Percentiles rank a stretch among this genome's conserved stretches.
Evolutionary conservation across 2,888 invertebrate species (phyloP).

Genomic region (Chrysotoxum bicinctum): DNA sequence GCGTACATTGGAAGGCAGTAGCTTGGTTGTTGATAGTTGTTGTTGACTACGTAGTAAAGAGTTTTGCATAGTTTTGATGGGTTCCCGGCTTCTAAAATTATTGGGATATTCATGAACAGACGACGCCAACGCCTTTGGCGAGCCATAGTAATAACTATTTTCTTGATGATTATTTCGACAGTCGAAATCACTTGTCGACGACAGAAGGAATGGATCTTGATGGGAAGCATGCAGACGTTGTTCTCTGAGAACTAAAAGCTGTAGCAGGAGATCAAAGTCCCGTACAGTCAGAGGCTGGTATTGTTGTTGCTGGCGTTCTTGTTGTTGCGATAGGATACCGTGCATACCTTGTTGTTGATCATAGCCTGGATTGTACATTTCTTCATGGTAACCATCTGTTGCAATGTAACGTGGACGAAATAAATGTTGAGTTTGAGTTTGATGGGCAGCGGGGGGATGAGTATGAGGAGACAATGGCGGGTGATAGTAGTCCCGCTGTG

Average conservation of each 20-base stretch:
- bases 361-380: constrained; percentile 76
- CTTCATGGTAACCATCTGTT: constrained; percentile 78
- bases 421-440: background rate
- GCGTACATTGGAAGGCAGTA: constrained; percentile 86
- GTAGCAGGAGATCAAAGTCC: constrained; percentile 87
- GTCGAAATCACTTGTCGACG: constrained; percentile 35
- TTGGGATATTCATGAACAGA: constrained; percentile 65
- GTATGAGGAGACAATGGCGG: background rate
- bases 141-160: constrained; percentile 50
- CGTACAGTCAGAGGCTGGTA: constrained; percentile 87
- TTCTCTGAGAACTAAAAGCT: constrained; percentile 86
- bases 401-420: constrained; percentile 34
- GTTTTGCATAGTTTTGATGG: constrained; percentile 79
- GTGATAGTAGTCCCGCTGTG: constrained; percentile 32
- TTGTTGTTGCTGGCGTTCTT: constrained; percentile 75
- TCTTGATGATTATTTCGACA: constrained; percentile 12
- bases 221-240: constrained; percentile 82
- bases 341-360: constrained; percentile 37
- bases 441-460: background rate
- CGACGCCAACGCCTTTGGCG: constrained; percentile 7
- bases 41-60: constrained; percentile 78
- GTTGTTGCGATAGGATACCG: constrained; percentile 74
- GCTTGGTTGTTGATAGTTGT: constrained; percentile 12
- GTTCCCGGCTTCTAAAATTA: constrained; percentile 65
- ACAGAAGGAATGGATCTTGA: constrained; percentile 74